These are phyloP conservation scores for Phocoena phocoena DNA, from an alignment of 2,113 vertebrate species.

Conservation along the genomic window DNA sequence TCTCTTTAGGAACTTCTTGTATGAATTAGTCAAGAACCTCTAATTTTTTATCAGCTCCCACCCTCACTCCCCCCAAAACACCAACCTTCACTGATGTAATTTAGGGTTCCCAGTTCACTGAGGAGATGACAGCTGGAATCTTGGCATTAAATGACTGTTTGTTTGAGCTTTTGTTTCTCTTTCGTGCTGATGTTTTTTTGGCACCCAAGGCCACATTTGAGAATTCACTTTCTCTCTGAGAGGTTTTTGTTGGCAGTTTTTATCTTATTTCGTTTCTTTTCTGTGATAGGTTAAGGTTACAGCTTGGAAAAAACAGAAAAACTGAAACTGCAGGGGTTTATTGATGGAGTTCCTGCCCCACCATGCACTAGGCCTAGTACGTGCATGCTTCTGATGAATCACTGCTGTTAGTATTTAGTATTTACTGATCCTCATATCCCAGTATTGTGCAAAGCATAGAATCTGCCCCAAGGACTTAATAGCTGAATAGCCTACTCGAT, in stretches of 20 bases:
- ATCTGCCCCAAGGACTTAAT: slow-evolving; percentile 35
- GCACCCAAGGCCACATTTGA: slow-evolving; percentile 40
- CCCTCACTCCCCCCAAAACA: neutral
- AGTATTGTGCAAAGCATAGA: slow-evolving; percentile 33
- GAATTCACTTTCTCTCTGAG: slow-evolving; percentile 42
- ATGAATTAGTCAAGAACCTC: neutral
- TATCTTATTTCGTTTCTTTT: slow-evolving; percentile 22
- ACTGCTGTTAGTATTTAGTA: slow-evolving; percentile 39
- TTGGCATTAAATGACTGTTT: slow-evolving; percentile 14
- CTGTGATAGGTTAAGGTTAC: neutral
- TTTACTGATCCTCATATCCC: slow-evolving; percentile 37
- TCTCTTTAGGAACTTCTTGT: slow-evolving; percentile 27
- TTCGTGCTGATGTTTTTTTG: slow-evolving; percentile 43
- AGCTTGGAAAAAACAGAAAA: slow-evolving; percentile 36
- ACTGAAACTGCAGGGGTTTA: slow-evolving; percentile 12
- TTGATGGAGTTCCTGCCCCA: slow-evolving; percentile 26
- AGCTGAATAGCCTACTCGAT: slow-evolving; percentile 56
- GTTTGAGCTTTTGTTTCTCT: slow-evolving; percentile 50
- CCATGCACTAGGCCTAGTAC: neutral
- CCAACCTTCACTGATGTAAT: neutral
- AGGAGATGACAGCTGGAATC: slow-evolving; percentile 33
- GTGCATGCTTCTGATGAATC: slow-evolving; percentile 24
- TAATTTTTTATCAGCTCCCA: slow-evolving; percentile 18
- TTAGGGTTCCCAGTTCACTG: slow-evolving; percentile 13
- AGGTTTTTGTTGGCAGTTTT: slow-evolving; percentile 42